Percentiles rank a stretch among this genome's conserved stretches.
phyloP scores from a whole-genome alignment of 92 coral and sea anemone species.

The Phenganax stokvisi region DNA sequence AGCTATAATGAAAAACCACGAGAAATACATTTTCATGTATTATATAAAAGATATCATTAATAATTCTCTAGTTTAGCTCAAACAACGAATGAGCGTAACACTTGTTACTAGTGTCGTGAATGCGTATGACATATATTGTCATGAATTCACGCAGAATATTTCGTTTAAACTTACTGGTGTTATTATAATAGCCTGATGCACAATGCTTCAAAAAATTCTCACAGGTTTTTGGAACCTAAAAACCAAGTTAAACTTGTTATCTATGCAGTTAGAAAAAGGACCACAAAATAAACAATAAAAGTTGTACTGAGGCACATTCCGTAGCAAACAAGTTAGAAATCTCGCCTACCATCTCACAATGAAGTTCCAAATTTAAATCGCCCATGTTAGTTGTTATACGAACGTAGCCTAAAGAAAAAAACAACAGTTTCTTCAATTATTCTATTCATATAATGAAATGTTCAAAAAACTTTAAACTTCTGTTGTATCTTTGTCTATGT shows the following conservation, averaged over 20 bases:
- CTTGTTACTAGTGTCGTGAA: not conserved
- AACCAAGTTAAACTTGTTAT: not conserved
- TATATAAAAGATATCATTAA: not conserved
- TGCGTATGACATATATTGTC: not conserved
- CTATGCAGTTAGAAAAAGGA: not conserved
- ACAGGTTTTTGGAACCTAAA: slow-evolving; percentile 93
- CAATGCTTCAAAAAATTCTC: slow-evolving; percentile 89
- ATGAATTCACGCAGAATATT: no score
- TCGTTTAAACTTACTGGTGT: slow-evolving; percentile 60
- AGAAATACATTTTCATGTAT: not conserved
- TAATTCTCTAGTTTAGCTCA: not conserved
- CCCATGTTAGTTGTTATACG: slow-evolving; percentile 92
- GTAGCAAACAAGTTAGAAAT: not conserved
- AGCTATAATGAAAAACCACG: slow-evolving; percentile 49
- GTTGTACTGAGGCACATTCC: not conserved
- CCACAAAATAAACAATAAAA: not conserved
- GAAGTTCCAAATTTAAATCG: slow-evolving; percentile 82
- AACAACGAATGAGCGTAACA: not conserved
- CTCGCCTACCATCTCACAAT: slow-evolving; percentile 86
- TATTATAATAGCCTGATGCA: slow-evolving; percentile 73
- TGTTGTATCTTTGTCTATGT: not conserved
- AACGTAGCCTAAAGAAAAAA: slow-evolving; percentile 65
- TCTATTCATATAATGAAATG: not conserved
- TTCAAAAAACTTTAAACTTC: no score
- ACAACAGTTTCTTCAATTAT: no score